Conservation (phyloP, 2,888 invertebrate genomes). For the Gasteruption jaculator region DNA sequence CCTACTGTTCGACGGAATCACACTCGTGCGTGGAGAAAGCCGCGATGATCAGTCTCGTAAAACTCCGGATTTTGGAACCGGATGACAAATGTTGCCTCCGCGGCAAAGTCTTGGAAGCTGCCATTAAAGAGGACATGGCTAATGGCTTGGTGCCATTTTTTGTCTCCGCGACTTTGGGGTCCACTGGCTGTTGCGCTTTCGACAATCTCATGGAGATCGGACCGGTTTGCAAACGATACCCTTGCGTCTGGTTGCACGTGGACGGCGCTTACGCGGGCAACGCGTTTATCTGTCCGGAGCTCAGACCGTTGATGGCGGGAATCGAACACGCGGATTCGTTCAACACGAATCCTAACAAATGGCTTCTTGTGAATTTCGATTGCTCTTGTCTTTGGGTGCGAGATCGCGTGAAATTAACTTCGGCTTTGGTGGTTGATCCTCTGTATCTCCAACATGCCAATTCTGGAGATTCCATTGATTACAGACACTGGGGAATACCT, state of each 20-base stretch:
- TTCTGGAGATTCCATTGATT: constrained; percentile 66
- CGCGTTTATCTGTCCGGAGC: constrained; percentile 81
- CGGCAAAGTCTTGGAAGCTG: constrained; percentile 60
- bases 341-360: constrained; percentile 86
- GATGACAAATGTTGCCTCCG: constrained; percentile 65
- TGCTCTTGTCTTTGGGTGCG: constrained; percentile 81
- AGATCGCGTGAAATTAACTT: constrained; percentile 71
- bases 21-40: constrained; percentile 78
- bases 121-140: constrained; percentile 68
- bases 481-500: constrained; percentile 84
- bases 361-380: constrained; percentile 81
- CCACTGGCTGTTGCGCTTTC: constrained; percentile 79
- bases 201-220: constrained; percentile 78
- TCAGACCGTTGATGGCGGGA: constrained; percentile 62
- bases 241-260: constrained; percentile 79
- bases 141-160: constrained; percentile 79
- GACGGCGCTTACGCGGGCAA: constrained; percentile 87
- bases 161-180: constrained; percentile 77
- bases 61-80: constrained; percentile 66
- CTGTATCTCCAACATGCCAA: constrained; percentile 81
- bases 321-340: constrained; percentile 78
- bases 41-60: constrained; percentile 72
- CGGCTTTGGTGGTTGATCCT: constrained; percentile 82
- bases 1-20: constrained; percentile 69
- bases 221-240: constrained; percentile 61